Percentiles rank a stretch among this genome's conserved stretches.
phyloP scores from a whole-genome alignment of 2,888 invertebrate genomes.

The Cryptocephalus primarius region DNA sequence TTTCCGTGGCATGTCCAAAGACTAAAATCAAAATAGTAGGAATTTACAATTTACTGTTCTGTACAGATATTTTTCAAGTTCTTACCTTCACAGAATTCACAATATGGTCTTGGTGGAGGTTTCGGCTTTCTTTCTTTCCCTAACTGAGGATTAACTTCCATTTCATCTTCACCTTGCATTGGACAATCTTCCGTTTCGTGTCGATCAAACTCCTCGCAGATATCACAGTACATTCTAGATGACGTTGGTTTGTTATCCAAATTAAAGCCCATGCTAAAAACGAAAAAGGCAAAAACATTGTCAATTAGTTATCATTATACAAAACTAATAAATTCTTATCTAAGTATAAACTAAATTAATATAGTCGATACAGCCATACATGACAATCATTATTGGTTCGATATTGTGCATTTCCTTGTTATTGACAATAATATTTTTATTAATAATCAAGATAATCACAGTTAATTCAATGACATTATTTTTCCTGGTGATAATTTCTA shows the following conservation, averaged over 20 bases:
- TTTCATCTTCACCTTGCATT: conserved; percentile 54
- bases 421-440: no score
- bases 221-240: conserved; percentile 90
- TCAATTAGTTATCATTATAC: not conserved
- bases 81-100: conserved; percentile 84
- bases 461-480: no score
- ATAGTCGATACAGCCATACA: not conserved
- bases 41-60: no score
- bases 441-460: no score
- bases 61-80: no score
- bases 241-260: conserved; percentile 33
- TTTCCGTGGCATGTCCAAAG: no score
- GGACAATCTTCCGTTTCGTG: conserved; percentile 99
- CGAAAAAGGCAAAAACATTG: not conserved
- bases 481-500: no score
- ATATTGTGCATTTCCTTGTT: no score
- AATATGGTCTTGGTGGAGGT: conserved; percentile 63
- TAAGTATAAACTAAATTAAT: not conserved
- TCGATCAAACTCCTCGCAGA: conserved; percentile 91
- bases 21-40: no score
- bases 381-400: no score
- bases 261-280: conserved; percentile 23
- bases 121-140: conserved; percentile 24
- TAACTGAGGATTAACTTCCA: conserved; percentile 28
- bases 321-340: not conserved